These are phyloP conservation scores for Datnioides undecimradiatus DNA, from an alignment of 2,113 vertebrate genomes.

Conservation along the genomic window DNA sequence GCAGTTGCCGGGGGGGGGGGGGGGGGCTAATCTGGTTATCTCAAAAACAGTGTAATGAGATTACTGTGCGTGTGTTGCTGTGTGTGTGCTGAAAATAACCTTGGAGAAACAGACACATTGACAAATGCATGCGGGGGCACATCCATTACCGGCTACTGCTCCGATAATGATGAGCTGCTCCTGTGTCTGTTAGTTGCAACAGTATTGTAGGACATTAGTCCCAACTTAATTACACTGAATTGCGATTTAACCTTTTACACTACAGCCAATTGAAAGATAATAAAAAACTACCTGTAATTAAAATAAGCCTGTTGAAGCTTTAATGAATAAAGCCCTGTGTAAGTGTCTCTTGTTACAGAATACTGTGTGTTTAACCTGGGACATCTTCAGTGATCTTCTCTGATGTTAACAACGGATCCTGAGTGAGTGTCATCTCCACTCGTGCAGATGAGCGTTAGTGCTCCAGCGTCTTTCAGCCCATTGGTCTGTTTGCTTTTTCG, in stretches of 20 bases:
- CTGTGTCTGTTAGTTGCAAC: neutral
- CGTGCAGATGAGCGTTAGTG: too few relatives aligned
- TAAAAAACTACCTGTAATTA: neutral
- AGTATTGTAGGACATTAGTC: neutral
- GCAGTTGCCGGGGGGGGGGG: conserved; percentile 1
- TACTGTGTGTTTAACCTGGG: neutral
- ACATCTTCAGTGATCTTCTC: neutral
- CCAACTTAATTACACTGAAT: neutral
- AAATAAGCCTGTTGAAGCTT: neutral
- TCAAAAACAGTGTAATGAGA: conserved; percentile 51
- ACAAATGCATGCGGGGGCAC: neutral
- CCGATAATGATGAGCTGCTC: neutral
- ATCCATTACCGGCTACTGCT: neutral
- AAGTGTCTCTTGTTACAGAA: neutral
- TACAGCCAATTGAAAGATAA: neutral
- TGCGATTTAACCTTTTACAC: neutral
- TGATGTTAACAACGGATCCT: neutral
- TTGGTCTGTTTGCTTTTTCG: neutral
- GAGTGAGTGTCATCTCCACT: too few relatives aligned
- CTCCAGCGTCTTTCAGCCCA: too few relatives aligned
- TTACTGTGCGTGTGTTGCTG: conserved; percentile 39
- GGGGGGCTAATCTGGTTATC: conserved; percentile 42
- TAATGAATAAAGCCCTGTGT: neutral
- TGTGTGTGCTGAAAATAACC: conserved; percentile 35
- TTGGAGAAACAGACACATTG: conserved; percentile 20